Conservation (phyloP, 2,113 vertebrate genomes). For the Axis porcinus region DNA sequence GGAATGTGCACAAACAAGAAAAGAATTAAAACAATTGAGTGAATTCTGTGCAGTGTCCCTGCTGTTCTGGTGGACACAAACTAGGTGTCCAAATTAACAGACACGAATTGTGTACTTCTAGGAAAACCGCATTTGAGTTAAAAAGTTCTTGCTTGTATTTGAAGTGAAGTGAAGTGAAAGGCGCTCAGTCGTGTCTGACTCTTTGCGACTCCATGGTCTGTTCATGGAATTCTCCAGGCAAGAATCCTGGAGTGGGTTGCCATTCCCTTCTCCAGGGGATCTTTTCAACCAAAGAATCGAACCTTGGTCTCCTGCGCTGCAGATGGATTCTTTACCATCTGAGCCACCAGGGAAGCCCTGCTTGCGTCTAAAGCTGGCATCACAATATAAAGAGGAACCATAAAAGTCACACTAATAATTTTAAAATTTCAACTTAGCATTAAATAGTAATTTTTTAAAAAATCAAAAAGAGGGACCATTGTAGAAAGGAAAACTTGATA, state of each 20-base stretch:
- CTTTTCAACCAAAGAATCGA: neutral
- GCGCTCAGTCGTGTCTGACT: rapidly evolving
- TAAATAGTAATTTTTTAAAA: neutral
- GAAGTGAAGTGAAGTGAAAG: neutral
- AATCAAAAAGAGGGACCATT: neutral
- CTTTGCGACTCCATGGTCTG: too few relatives aligned
- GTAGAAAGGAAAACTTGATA: neutral
- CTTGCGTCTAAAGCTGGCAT: neutral
- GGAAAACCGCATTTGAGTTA: neutral
- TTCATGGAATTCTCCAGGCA: neutral
- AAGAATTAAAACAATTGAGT: neutral
- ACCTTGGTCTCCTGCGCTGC: neutral
- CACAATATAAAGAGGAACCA: neutral
- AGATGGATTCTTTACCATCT: neutral
- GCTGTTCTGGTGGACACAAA: neutral
- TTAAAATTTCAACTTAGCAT: neutral
- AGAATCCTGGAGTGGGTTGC: neutral
- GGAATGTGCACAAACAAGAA: neutral
- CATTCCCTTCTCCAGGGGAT: neutral
- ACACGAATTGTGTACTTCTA: rapidly evolving
- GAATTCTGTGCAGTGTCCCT: neutral
- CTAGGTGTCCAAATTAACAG: rapidly evolving
- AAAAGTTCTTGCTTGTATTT: neutral
- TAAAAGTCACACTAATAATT: neutral
- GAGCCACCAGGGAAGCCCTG: neutral